These are phyloP conservation scores for Drosophila bunnanda DNA, from an alignment of 2,888 invertebrate species.

Conservation along the genomic window DNA sequence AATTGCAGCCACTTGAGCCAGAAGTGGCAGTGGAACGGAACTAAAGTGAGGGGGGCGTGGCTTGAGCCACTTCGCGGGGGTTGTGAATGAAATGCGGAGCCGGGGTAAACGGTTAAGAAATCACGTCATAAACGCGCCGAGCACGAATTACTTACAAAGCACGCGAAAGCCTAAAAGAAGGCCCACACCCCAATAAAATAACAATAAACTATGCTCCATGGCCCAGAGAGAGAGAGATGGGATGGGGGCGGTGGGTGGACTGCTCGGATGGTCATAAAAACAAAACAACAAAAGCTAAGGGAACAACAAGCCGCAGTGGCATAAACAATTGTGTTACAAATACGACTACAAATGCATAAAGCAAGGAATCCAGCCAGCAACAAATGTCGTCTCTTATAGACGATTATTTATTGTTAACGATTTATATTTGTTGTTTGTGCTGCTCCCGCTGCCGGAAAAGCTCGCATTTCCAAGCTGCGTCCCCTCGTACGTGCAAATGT, in stretches of 20 bases:
- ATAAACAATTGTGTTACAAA: conserved; percentile 80
- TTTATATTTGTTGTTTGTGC: conserved; percentile 68
- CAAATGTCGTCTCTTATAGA: conserved; percentile 60
- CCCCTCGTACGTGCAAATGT: conserved; percentile 63
- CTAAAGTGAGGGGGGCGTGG: conserved; percentile 12
- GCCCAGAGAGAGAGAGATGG: conserved; percentile 14
- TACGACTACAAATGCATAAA: conserved; percentile 78
- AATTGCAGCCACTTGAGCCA: conserved; percentile 43
- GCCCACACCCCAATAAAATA: conserved; percentile 74
- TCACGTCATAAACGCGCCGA: conserved; percentile 78
- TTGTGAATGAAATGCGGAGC: conserved; percentile 1
- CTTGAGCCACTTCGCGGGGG: conserved; percentile 4
- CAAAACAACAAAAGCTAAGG: conserved; percentile 53
- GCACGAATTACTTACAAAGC: conserved; percentile 81
- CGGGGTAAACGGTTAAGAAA: conserved; percentile 61
- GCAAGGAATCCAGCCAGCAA: conserved; percentile 48
- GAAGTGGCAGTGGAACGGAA: conserved; percentile 22
- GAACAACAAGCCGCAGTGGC: conserved; percentile 62
- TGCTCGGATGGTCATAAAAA: conserved; percentile 67
- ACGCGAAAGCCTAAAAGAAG: conserved; percentile 77
- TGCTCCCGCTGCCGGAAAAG: conserved; percentile 39
- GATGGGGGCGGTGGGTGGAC: conserved; percentile 12
- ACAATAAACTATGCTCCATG: conserved; percentile 74
- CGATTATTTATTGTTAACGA: conserved; percentile 80
- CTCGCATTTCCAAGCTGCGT: conserved; percentile 68